A percentile compares a stretch with the other conserved stretches of the same genome.
These are phyloP conservation scores for Globicephala melas DNA, from an alignment of 2,113 vertebrate genomes.

Conservation along the genomic window DNA sequence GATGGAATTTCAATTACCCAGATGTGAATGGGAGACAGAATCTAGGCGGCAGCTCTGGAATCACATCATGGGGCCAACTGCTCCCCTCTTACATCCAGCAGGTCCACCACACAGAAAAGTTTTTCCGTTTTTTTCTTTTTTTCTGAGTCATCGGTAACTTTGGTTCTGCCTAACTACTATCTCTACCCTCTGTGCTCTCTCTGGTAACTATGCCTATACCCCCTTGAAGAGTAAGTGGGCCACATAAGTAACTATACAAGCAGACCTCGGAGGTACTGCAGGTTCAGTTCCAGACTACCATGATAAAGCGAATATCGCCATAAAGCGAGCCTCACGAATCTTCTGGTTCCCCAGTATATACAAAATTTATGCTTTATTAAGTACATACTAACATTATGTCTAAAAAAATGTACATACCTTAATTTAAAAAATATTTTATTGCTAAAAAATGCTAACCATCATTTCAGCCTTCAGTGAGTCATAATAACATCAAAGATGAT, in stretches of 20 bases:
- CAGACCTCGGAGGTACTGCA: not conserved
- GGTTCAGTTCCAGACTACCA: not conserved
- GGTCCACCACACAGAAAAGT: not conserved
- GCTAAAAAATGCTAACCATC: not conserved
- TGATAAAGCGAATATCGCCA: not conserved
- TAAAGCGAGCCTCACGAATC: not conserved
- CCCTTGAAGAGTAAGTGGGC: not conserved
- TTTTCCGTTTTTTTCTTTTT: not conserved
- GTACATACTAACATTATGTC: not conserved
- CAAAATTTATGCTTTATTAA: not conserved
- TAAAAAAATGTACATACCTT: not conserved
- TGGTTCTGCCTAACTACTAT: not conserved
- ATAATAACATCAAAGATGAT: not conserved
- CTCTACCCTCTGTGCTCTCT: not conserved
- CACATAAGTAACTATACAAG: not conserved
- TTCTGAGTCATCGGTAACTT: not conserved
- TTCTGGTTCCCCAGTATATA: not conserved
- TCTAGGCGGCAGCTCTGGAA: not conserved
- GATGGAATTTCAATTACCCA: not conserved
- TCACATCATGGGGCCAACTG: not conserved
- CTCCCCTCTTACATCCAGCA: not conserved
- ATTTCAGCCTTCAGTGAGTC: not conserved
- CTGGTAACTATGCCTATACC: not conserved
- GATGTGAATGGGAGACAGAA: not conserved
- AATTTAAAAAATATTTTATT: not conserved